These are phyloP conservation scores for Rhyacichthys aspro DNA, from an alignment of 2,797 vertebrate species.

Conservation along the genomic window DNA sequence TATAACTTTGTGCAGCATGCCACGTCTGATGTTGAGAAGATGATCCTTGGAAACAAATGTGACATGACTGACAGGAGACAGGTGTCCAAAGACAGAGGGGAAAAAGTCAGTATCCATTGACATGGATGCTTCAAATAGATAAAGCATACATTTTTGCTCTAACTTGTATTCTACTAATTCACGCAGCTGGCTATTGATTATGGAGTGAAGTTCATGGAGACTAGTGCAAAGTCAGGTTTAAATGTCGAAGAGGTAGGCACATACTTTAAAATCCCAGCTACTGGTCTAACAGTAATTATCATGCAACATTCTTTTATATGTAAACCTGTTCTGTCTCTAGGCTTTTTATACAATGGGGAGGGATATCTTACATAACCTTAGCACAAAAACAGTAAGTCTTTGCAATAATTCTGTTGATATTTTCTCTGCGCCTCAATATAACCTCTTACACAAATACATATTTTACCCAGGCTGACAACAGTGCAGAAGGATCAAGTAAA, in stretches of 20 bases:
- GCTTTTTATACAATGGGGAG: constrained; percentile 96
- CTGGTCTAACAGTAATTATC: neutral
- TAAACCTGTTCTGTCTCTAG: constrained; percentile 67
- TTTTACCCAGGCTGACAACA: constrained; percentile 87
- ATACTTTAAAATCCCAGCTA: no score
- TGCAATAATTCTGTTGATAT: constrained; percentile 4
- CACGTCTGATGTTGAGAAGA: constrained; percentile 96
- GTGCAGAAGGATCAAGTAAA: constrained; percentile 85
- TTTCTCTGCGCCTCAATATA: constrained; percentile 5
- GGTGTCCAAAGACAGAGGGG: constrained; percentile 98
- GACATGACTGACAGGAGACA: constrained; percentile 99
- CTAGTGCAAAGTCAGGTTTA: constrained; percentile 95
- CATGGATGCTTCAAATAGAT: neutral
- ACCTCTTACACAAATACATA: constrained; percentile 10
- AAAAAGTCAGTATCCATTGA: constrained; percentile 85
- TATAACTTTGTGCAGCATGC: constrained; percentile 86
- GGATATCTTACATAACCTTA: constrained; percentile 97
- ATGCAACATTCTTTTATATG: constrained; percentile 5
- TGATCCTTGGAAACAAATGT: constrained; percentile 98
- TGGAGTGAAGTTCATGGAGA: constrained; percentile 98
- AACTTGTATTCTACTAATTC: constrained; percentile 3
- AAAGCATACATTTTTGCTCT: neutral
- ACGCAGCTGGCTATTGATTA: constrained; percentile 96
- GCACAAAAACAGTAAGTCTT: constrained; percentile 93
- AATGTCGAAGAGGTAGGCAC: constrained; percentile 94